Evolutionary conservation across 1,140 invertebrate species (phyloP), one percentile per base, ranked within the genome.

Genomic region (Macrosteles quadrilineatus): DNA sequence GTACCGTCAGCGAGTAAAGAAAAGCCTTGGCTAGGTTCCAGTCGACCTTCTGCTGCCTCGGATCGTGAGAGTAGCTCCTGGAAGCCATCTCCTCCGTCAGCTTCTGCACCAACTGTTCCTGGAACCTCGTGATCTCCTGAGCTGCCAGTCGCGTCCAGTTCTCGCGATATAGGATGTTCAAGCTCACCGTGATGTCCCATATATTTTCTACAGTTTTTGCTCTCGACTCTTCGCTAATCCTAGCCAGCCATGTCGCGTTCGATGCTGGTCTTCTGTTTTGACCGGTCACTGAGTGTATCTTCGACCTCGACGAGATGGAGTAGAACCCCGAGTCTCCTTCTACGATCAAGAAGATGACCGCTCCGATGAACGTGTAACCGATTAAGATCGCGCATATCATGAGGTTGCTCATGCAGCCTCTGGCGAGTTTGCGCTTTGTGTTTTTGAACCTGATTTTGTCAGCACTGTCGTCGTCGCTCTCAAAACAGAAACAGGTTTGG

Each of bases 1-100:
- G 88, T 57, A 98, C 93, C 21, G 96, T 98, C 64, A 98, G 85
- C 17, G 95, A 97, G 83, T 98, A 99, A 23, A 98, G 87, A 81
- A 97, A 97, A 17, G 95, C 93, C 78, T 93, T 92, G 25, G 94
- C 92, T 77, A 97, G 95, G 76, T 91, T 95, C 94, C 94, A 98
- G 76, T 95, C 91, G 25, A 66, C 36, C 19, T 68, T 64, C 30
- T 68, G 29, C 27, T 63, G 30, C 21, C 19, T 21, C 3, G 40
- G 40, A 43, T 63, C 31, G 63, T 67, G 74, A 1, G 55, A 32
- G 2, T 57, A 17, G 2, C 59, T 67, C 14, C 23, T 27, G 19
- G 74, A 71, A 6, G 71, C 55, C 79, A 94, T 87, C 77, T 93
- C 90, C 73, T 91, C 90, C 23, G 87, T 87, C 72, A 94, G 86